phyloP scores from a whole-genome alignment of 2,113 vertebrate species.

The Pygoscelis antarcticus region DNA sequence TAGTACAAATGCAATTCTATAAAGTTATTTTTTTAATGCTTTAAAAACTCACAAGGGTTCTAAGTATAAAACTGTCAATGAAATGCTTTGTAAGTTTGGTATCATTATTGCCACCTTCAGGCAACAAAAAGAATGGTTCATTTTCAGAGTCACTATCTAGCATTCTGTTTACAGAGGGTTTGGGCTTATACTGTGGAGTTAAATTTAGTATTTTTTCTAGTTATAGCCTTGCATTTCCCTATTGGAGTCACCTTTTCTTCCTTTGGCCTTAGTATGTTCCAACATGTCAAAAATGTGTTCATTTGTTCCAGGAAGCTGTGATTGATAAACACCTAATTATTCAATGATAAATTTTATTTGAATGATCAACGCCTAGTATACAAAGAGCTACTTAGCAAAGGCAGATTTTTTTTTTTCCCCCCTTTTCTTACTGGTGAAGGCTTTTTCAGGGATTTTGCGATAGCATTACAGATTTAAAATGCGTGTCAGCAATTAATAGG shows the following conservation, averaged over 20 bases:
- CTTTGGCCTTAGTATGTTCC: neutral
- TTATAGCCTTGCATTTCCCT: neutral
- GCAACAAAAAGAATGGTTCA: neutral
- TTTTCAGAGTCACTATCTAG: neutral
- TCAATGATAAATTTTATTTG: neutral
- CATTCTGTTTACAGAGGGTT: neutral
- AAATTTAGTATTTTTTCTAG: neutral
- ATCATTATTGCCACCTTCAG: neutral
- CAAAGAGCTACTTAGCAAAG: neutral
- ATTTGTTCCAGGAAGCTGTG: neutral
- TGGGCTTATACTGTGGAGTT: neutral
- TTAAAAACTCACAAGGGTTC: neutral
- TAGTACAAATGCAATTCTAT: neutral
- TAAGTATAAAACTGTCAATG: neutral
- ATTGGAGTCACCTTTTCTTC: neutral
- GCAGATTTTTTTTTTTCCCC: fast-evolving
- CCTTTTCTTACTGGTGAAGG: neutral
- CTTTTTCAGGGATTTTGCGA: neutral
- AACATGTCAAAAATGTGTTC: neutral
- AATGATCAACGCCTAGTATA: neutral
- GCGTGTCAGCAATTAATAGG: neutral
- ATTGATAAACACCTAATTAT: neutral
- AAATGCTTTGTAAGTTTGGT: neutral
- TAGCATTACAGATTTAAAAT: neutral
- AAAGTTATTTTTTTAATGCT: neutral